Evolutionary conservation across 2,797 vertebrate genomes (phyloP).

Genomic region (Chanos chanos): DNA sequence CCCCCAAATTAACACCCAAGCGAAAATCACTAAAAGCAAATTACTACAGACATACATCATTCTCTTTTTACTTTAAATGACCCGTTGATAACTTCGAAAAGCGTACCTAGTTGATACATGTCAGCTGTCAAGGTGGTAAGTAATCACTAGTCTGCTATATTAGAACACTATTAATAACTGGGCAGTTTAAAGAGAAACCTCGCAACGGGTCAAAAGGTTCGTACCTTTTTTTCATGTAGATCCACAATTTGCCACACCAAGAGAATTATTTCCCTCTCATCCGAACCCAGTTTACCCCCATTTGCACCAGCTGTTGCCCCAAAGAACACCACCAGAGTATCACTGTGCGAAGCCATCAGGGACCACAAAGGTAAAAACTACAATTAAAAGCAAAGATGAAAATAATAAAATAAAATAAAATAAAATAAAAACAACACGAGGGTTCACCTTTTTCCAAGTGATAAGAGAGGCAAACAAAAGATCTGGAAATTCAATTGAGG

Average conservation of each 20-base stretch:
- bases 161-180: background rate
- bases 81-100: slow-evolving; percentile 31
- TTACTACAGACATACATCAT: no score
- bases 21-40: background rate
- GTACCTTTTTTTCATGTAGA: slow-evolving; percentile 95
- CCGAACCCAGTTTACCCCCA: slow-evolving; percentile 98
- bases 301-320: slow-evolving; percentile 98
- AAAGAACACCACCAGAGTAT: slow-evolving; percentile 97
- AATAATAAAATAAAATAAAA: slow-evolving; percentile 33
- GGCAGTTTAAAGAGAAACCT: slow-evolving; percentile 50
- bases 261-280: slow-evolving; percentile 99
- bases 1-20: background rate
- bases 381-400: slow-evolving; percentile 91
- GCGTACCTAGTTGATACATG: slow-evolving; percentile 68
- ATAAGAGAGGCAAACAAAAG: slow-evolving; percentile 80
- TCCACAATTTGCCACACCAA: slow-evolving; percentile 99
- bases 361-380: slow-evolving; percentile 90
- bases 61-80: background rate
- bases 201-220: slow-evolving; percentile 71
- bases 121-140: slow-evolving; percentile 55
- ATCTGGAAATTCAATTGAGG: slow-evolving; percentile 74
- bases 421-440: slow-evolving; percentile 74
- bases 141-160: background rate
- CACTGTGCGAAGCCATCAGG: slow-evolving; percentile 92
- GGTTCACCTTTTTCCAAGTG: slow-evolving; percentile 84